Evolutionary conservation across 2,113 vertebrate genomes (phyloP).

Genomic region (Cettia cetti): DNA sequence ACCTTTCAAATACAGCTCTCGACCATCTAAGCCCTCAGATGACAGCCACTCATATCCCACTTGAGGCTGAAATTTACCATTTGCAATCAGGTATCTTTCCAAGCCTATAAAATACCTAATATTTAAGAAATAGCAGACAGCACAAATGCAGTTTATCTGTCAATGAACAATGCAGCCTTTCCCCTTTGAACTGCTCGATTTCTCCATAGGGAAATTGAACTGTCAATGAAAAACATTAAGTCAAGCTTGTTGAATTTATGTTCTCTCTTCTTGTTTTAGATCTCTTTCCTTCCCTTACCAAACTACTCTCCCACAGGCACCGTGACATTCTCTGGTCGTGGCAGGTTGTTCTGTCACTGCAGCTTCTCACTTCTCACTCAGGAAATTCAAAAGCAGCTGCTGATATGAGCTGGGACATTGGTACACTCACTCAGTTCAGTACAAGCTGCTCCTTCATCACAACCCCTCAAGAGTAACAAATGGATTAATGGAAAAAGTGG

Average conservation of each 20-base stretch:
- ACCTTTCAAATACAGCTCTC: neutral
- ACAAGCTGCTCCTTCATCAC: neutral
- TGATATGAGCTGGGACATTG: neutral
- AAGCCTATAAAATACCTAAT: neutral
- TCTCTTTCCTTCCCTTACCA: neutral
- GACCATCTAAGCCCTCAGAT: neutral
- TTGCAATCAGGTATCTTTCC: neutral
- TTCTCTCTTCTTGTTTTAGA: neutral
- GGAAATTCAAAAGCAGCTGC: neutral
- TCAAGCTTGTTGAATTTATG: neutral
- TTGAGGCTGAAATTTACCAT: neutral
- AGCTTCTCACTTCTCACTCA: neutral
- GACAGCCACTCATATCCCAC: neutral
- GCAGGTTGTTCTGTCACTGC: neutral
- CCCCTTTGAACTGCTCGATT: neutral
- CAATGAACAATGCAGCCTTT: neutral
- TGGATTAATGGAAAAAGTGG: neutral
- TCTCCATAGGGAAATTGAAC: neutral
- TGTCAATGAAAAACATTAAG: neutral
- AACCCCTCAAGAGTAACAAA: neutral
- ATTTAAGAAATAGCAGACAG: neutral
- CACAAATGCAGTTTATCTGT: neutral
- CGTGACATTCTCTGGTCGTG: fast-evolving
- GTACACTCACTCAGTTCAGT: fast-evolving
- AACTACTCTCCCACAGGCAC: fast-evolving